Conservation (phyloP, 1,140 invertebrate genomes). For the Caenorhabditis remanei region DNA sequence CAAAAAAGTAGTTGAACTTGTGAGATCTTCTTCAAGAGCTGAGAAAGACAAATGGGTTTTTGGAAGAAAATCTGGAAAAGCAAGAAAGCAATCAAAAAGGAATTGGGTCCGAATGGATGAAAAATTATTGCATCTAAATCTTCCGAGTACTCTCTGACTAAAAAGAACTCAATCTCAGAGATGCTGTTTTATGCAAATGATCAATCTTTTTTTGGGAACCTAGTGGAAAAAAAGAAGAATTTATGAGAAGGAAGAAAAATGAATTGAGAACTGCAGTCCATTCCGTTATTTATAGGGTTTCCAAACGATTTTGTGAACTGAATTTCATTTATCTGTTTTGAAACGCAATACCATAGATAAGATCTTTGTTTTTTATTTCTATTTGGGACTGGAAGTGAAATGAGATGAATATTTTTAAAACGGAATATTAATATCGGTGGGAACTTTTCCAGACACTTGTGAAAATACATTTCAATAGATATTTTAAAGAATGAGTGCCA, state of each 20-base stretch:
- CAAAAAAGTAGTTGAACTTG: neutral
- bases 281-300: neutral
- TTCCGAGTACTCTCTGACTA: neutral
- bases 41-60: neutral
- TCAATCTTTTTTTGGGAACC: neutral
- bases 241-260: neutral
- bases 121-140: constrained; percentile 16
- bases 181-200: constrained; percentile 12
- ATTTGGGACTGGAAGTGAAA: too few species aligned
- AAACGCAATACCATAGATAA: too few species aligned
- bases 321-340: neutral
- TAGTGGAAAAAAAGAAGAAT: neutral
- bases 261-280: neutral
- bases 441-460: too few species aligned
- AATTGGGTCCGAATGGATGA: neutral
- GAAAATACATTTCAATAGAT: too few species aligned
- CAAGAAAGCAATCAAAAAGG: neutral
- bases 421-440: too few species aligned
- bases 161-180: neutral
- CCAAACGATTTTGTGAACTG: neutral
- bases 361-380: too few species aligned
- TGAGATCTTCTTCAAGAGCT: neutral
- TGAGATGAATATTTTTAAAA: too few species aligned
- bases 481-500: too few species aligned
- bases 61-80: neutral